phyloP scores from a whole-genome alignment of 2,888 invertebrate genomes.

The Lacanobia wlatinum region DNA sequence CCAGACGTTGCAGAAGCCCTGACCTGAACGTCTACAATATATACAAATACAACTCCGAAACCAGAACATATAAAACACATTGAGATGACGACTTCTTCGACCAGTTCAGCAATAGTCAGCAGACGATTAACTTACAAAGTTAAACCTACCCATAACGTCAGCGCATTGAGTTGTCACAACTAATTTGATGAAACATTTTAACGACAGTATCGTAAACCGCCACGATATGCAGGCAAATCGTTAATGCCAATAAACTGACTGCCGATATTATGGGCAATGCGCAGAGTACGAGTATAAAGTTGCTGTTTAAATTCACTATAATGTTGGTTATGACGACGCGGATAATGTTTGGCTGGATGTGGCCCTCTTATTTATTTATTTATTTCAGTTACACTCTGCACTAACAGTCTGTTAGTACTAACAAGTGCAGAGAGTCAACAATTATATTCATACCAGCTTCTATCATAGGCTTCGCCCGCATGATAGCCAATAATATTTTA shows the following conservation, averaged over 20 bases:
- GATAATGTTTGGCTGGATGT: conserved; percentile 26
- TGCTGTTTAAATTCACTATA: conserved; percentile 60
- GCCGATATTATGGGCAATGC: conserved; percentile 51
- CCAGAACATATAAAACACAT: background rate
- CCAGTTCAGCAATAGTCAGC: conserved; percentile 18
- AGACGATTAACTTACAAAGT: conserved; percentile 21
- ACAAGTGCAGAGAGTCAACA: too few species aligned
- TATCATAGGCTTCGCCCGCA: too few species aligned
- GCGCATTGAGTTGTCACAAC: conserved; percentile 55
- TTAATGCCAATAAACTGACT: conserved; percentile 53
- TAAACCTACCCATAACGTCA: conserved; percentile 22
- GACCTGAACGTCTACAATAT: too few species aligned
- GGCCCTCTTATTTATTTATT: conserved; percentile 2
- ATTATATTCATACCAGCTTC: too few species aligned
- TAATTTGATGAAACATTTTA: conserved; percentile 60
- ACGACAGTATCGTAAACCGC: conserved; percentile 56
- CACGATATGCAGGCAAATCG: conserved; percentile 48
- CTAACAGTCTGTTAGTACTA: too few species aligned
- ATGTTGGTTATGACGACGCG: conserved; percentile 27
- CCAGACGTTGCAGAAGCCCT: too few species aligned
- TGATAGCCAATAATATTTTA: too few species aligned
- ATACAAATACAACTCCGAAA: too few species aligned
- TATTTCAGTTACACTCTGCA: too few species aligned
- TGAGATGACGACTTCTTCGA: background rate
- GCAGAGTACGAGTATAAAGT: conserved; percentile 50